These are phyloP conservation scores for Phoebastria nigripes DNA, from an alignment of 2,797 vertebrate genomes.

Conservation along the genomic window DNA sequence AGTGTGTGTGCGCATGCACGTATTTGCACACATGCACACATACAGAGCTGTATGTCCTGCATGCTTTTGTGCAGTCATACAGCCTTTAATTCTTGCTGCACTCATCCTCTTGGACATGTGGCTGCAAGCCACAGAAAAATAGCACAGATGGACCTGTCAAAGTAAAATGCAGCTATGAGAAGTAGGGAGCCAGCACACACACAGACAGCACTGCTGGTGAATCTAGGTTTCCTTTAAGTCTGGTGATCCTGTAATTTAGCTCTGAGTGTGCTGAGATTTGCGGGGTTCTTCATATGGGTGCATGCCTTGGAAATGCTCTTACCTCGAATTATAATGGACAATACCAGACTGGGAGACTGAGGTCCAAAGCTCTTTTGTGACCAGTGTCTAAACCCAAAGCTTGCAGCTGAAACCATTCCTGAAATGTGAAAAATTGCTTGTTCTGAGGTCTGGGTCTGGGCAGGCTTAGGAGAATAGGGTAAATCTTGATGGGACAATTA, in stretches of 20 bases:
- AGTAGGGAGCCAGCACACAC: background rate
- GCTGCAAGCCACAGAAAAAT: background rate
- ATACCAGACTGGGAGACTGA: background rate
- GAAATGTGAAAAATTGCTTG: background rate
- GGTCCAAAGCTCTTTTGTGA: background rate
- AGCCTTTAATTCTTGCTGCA: background rate
- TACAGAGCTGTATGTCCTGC: background rate
- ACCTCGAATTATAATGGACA: background rate
- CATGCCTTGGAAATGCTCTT: background rate
- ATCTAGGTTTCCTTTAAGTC: background rate
- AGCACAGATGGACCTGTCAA: background rate
- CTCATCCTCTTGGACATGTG: background rate
- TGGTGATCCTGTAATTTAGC: background rate
- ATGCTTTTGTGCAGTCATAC: too few species aligned
- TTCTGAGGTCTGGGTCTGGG: background rate
- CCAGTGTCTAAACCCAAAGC: background rate
- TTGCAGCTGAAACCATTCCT: background rate
- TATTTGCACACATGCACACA: too few species aligned
- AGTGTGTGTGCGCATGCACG: rapidly evolving
- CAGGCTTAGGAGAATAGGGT: background rate
- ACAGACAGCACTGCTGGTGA: rapidly evolving
- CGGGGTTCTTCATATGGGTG: background rate
- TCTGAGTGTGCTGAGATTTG: background rate
- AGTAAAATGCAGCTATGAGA: background rate
- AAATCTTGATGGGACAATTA: background rate